Conservation (phyloP, 2,113 vertebrate genomes). For the Petaurus breviceps region DNA sequence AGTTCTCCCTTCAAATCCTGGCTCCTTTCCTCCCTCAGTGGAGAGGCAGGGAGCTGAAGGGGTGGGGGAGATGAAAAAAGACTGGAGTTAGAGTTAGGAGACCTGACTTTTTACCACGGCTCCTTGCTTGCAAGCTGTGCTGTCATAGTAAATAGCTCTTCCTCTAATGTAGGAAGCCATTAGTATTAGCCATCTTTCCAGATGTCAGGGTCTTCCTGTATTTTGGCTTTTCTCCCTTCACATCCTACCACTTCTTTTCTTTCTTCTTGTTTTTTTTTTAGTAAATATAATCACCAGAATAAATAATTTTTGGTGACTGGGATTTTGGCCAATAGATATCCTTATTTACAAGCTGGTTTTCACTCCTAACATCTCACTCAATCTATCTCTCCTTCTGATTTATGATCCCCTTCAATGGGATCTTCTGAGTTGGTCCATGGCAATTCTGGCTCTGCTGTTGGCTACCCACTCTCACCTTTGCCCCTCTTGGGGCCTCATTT, state of each 20-base stretch:
- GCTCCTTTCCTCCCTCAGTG: background rate
- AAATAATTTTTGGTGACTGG: slow-evolving; percentile 11
- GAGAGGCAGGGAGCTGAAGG: background rate
- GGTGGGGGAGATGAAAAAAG: background rate
- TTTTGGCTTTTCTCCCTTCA: slow-evolving; percentile 36
- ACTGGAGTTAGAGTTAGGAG: background rate
- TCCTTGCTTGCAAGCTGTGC: background rate
- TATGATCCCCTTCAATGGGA: slow-evolving; percentile 21
- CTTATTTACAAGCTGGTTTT: slow-evolving; percentile 39
- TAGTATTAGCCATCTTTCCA: background rate
- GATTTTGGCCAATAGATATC: slow-evolving; percentile 41
- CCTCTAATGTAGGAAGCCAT: background rate
- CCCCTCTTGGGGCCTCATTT: background rate
- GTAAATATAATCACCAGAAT: slow-evolving; percentile 49
- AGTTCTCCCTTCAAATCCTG: background rate
- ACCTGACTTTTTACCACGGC: background rate
- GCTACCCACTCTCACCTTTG: background rate
- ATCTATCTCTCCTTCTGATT: slow-evolving; percentile 24
- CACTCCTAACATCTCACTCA: slow-evolving; percentile 50
- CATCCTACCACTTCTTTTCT: slow-evolving; percentile 11
- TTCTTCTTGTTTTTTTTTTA: slow-evolving; percentile 26
- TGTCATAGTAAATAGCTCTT: background rate
- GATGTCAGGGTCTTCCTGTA: slow-evolving; percentile 45
- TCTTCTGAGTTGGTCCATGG: slow-evolving; percentile 4
- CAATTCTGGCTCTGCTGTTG: background rate